These are phyloP conservation scores for Trissoscelio sp. DNA, from an alignment of 2,888 invertebrate genomes.

Conservation along the genomic window DNA sequence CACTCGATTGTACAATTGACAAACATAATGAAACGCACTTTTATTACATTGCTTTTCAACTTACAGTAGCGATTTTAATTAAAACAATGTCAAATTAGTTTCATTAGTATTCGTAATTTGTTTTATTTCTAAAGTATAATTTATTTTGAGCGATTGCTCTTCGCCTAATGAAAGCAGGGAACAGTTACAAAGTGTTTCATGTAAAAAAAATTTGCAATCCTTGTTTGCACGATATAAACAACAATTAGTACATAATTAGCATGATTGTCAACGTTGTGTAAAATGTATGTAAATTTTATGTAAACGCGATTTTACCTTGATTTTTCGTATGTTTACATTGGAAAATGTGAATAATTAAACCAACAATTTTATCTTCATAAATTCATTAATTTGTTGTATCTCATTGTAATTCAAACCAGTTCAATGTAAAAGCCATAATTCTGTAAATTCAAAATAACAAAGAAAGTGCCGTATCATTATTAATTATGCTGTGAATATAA, in stretches of 20 bases:
- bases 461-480: neutral
- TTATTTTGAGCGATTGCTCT: neutral
- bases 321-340: too few species aligned
- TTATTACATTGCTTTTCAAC: neutral
- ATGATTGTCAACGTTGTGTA: too few species aligned
- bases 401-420: too few species aligned
- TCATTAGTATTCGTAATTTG: neutral
- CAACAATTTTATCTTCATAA: too few species aligned
- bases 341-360: too few species aligned
- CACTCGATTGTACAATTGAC: too few species aligned
- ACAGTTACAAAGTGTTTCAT: neutral
- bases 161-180: neutral
- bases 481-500: slow-evolving; percentile 11
- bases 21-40: neutral
- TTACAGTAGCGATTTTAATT: neutral
- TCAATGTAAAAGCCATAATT: too few species aligned
- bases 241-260: neutral
- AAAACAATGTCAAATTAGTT: neutral
- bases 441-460: neutral
- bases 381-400: too few species aligned
- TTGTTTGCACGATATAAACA: neutral
- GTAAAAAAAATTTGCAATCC: neutral
- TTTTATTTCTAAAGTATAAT: slow-evolving; percentile 3
- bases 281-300: too few species aligned
- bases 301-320: too few species aligned